Conservation (phyloP, 92 coral and sea anemone genomes). For the Palythoa caribaeorum region DNA sequence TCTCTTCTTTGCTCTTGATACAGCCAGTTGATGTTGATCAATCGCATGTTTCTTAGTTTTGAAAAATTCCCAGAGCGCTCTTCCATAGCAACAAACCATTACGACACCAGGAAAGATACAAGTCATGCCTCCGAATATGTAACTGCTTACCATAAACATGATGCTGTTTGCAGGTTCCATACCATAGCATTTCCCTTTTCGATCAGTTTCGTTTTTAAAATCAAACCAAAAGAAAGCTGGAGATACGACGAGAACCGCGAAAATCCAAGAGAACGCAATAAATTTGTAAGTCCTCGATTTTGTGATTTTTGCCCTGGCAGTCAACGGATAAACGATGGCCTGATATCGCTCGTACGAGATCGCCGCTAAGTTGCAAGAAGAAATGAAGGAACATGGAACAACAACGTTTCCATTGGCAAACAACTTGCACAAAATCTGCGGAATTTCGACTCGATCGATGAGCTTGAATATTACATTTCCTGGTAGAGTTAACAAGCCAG, state of each 20-base stretch:
- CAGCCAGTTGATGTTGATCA: not conserved
- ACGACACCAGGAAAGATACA: not conserved
- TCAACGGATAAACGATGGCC: constrained; percentile 4
- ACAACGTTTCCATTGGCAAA: not conserved
- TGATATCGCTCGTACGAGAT: constrained; percentile 19
- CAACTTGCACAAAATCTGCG: not conserved
- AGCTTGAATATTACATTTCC: not conserved
- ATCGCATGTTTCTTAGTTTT: not conserved
- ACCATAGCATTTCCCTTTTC: not conserved
- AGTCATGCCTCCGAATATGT: not conserved
- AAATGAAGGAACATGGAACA: not conserved
- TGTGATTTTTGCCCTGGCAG: constrained; percentile 1
- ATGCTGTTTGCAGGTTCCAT: not conserved
- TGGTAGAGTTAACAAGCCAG: not conserved
- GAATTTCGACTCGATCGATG: not conserved
- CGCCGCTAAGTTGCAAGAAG: not conserved
- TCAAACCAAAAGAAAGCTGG: constrained; percentile 9
- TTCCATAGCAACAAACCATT: not conserved
- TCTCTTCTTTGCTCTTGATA: not conserved
- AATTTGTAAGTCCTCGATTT: not conserved
- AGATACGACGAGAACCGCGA: not conserved
- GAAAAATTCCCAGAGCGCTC: not conserved
- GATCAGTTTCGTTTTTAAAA: not conserved
- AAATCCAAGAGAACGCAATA: not conserved
- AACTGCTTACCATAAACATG: not conserved